Evolutionary conservation across 2,888 invertebrate genomes (phyloP).

Genomic region (Dione juno): DNA sequence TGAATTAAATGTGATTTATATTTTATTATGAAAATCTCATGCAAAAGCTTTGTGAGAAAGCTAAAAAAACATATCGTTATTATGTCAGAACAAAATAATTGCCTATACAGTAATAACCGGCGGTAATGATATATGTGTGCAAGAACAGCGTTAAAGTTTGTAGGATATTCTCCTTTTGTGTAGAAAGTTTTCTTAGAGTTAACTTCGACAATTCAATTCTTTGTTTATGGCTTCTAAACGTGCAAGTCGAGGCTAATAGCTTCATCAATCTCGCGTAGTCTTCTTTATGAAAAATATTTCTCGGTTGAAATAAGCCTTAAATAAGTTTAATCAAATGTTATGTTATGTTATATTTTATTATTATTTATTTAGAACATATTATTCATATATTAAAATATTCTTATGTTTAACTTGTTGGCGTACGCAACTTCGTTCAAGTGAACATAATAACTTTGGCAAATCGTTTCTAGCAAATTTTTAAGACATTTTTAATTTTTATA

Average conservation of each 20-base stretch:
- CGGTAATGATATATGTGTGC: not conserved
- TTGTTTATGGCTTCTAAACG: slow-evolving; percentile 15
- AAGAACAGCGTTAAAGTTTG: slow-evolving; percentile 1
- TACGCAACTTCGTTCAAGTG: no score
- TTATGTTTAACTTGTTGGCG: no score
- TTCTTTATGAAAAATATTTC: not conserved
- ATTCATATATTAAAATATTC: no score
- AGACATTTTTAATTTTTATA: no score
- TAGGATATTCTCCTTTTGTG: slow-evolving; percentile 4
- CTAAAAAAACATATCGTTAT: not conserved
- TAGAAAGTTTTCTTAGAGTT: not conserved
- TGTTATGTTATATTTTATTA: no score
- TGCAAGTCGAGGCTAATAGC: not conserved
- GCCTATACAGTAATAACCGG: not conserved
- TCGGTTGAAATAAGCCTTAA: not conserved
- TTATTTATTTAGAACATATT: no score
- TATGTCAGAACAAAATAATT: not conserved
- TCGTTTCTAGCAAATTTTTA: no score
- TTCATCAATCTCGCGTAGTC: not conserved
- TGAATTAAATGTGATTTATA: no score
- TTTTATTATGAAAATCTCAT: no score
- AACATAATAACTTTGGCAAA: no score
- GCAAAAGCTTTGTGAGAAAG: no score
- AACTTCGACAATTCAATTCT: not conserved
- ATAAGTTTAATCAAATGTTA: no score